Conservation (phyloP, 2,888 invertebrate genomes). For the Pogonocherus hispidulus region DNA sequence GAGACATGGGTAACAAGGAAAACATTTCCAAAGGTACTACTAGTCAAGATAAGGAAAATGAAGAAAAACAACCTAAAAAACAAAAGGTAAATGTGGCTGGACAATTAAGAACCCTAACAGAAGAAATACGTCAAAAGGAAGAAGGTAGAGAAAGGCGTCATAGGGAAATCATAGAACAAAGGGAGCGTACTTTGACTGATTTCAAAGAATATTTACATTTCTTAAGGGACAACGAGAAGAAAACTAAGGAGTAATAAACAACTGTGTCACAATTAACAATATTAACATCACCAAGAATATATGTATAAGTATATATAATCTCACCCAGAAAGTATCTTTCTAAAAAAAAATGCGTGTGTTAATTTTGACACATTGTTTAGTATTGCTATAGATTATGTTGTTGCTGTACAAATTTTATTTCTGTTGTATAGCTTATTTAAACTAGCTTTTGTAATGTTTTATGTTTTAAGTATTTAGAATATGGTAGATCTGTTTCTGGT, state of each 20-base stretch:
- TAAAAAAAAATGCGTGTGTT: too few relatives aligned
- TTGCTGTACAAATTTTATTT: too few relatives aligned
- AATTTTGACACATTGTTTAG: too few relatives aligned
- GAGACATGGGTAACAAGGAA: not conserved
- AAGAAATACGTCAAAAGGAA: not conserved
- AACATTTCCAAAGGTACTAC: not conserved
- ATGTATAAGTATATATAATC: too few relatives aligned
- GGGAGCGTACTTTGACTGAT: not conserved
- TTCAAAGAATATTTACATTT: not conserved
- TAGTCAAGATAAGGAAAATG: not conserved
- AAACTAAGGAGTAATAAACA: not conserved
- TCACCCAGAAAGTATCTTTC: too few relatives aligned
- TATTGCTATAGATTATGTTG: too few relatives aligned
- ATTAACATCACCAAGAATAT: too few relatives aligned
- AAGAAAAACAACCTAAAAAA: not conserved
- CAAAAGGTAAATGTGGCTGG: not conserved
- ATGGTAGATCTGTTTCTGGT: too few relatives aligned
- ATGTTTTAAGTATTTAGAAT: too few relatives aligned
- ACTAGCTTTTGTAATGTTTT: too few relatives aligned
- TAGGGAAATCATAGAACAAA: not conserved
- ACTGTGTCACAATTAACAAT: too few relatives aligned
- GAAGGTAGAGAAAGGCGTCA: not conserved
- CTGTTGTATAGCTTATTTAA: too few relatives aligned
- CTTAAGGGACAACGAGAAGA: not conserved
- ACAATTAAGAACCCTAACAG: not conserved